These are phyloP conservation scores for Haliclystus octoradiatus DNA, from an alignment of 30 jellyfish, hydroid and myxozoan genomes.

Conservation along the genomic window DNA sequence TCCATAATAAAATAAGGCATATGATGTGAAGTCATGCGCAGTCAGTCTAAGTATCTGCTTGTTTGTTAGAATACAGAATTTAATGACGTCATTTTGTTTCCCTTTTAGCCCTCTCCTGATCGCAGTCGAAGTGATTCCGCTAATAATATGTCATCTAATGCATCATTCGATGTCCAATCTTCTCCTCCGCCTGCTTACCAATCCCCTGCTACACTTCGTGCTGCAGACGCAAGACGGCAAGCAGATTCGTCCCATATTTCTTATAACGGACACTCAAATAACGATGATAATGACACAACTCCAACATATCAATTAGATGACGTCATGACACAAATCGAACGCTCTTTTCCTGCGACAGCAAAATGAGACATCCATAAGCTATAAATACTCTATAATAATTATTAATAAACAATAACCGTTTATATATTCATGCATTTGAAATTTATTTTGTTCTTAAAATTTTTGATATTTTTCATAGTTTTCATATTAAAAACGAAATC, in stretches of 20 bases:
- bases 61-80: neutral
- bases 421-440: no score
- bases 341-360: neutral
- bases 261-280: neutral
- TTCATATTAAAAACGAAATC: no score
- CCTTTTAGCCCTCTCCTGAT: neutral
- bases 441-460: no score
- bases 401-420: no score
- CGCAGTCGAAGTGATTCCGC: neutral
- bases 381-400: no score
- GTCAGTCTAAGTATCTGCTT: no score
- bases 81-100: neutral
- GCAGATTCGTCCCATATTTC: neutral
- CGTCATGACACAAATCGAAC: conserved; percentile 1
- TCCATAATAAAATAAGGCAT: no score
- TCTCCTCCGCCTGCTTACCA: conserved; percentile 1
- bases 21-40: no score
- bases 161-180: neutral
- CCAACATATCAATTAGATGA: neutral
- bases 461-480: no score
- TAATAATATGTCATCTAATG: no score
- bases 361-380: neutral
- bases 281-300: no score
- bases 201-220: neutral
- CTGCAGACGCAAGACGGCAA: neutral